Base-by-base conservation (phyloP, 2,888 invertebrate species). In the Apocheima hispidaria region DNA sequence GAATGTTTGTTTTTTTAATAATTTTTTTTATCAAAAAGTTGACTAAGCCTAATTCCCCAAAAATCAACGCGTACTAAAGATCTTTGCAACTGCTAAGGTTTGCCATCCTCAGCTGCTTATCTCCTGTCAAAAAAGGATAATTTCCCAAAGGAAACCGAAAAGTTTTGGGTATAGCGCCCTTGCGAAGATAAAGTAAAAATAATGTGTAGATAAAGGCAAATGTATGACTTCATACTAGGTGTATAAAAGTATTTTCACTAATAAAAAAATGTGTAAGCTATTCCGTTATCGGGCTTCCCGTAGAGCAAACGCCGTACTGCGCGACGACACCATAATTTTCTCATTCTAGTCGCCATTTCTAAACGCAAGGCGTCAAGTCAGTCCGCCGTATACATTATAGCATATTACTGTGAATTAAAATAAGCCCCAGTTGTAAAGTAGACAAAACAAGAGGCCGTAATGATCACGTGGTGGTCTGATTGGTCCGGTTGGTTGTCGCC, bases 401-500 rank as follows among this genome's bases (percentile, higher is more conserved):
- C 30, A 43, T 9, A 44, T 44, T 43, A 48, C 36, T 41, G 30
- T 51, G 41, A 56, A 49, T 59, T 54, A 62, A 66, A 63, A 55
- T 33, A 63, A 59, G 60, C 62, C 57, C 50, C 68, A 68, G 62
- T 59, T 65, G 63, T 68, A 66, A 65, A 69, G 49, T 67, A 70
- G 65, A 70, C 68, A 68, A 56, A 66, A 66, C 65, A 69, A 61
- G 70, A 33, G 60, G 59, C 61, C 49, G 64, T 70, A 62, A 66
- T 53, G 60, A 64, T 63, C 66, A 69, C 63, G 62, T 69, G 68
- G 52, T 38, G 33, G 20, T 57, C 51, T 54, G 59, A 66, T 62
- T 71, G 58, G 48, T 35, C 1, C 72, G 68, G 30, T 1, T 12
- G 33, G 54, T 35, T 1, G 48, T 64, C 66, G 58, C 72, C 69